Evolutionary conservation across 2,797 vertebrate species (phyloP).

Genomic region (Spea hammondii): DNA sequence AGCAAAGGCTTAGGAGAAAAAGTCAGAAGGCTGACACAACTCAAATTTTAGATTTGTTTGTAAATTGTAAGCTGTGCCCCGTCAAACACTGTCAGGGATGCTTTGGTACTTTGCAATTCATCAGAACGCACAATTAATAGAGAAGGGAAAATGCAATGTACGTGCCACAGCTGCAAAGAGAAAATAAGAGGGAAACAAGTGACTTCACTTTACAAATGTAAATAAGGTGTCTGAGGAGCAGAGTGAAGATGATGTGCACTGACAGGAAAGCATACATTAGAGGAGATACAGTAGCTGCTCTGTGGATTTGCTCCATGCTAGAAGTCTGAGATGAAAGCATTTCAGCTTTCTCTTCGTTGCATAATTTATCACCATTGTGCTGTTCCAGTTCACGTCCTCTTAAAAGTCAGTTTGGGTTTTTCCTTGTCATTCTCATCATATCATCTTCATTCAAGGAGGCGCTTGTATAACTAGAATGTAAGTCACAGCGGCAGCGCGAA

Average conservation of each 20-base stretch:
- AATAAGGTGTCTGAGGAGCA: conserved; percentile 45
- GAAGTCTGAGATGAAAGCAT: conserved; percentile 44
- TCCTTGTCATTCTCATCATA: conserved; percentile 49
- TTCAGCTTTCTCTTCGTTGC: conserved; percentile 40
- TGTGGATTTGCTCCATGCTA: conserved; percentile 42
- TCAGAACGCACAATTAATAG: conserved; percentile 50
- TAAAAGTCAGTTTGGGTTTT: conserved; percentile 50
- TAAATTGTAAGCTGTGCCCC: conserved; percentile 48
- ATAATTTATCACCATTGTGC: conserved; percentile 38
- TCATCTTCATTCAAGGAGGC: conserved; percentile 41
- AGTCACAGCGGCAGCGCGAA: conserved; percentile 7
- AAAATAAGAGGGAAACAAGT: conserved; percentile 35
- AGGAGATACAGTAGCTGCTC: conserved; percentile 34
- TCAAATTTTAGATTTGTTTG: conserved; percentile 41
- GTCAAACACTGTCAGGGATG: conserved; percentile 50
- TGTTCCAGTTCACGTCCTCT: conserved; percentile 36
- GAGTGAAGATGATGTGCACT: conserved; percentile 42
- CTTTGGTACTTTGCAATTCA: conserved; percentile 47
- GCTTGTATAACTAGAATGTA: conserved; percentile 31
- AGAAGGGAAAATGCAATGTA: conserved; percentile 45
- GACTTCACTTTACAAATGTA: conserved; percentile 49
- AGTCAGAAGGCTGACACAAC: conserved; percentile 3
- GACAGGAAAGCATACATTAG: conserved; percentile 45
- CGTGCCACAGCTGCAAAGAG: conserved; percentile 30
- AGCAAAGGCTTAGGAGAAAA: conserved; percentile 6